phyloP scores from a whole-genome alignment of 2,113 vertebrate species.

The Taxidea taxus region DNA sequence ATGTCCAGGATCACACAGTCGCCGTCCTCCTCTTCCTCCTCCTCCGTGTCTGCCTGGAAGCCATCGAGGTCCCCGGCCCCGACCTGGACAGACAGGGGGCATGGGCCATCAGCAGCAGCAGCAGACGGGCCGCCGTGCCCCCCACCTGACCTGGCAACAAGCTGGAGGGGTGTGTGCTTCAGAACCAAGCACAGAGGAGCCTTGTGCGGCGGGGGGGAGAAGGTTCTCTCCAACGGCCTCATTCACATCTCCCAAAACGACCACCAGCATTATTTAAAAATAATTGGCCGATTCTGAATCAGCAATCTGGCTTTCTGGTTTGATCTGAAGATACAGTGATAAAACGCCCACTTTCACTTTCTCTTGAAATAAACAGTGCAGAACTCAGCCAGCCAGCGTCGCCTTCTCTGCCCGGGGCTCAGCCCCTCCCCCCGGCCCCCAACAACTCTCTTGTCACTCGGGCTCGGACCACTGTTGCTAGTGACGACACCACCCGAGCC shows the following conservation, averaged over 20 bases:
- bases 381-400: not conserved
- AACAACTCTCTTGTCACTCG: not conserved
- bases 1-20: slow-evolving; percentile 88
- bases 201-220: not conserved
- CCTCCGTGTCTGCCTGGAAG: slow-evolving; percentile 94
- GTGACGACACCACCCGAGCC: rapidly evolving
- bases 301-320: not conserved
- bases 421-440: rapidly evolving
- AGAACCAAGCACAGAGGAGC: not conserved
- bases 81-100: slow-evolving; percentile 57
- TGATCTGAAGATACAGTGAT: not conserved
- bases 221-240: not conserved
- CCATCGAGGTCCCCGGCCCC: slow-evolving; percentile 89
- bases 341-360: not conserved
- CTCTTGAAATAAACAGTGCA: not conserved
- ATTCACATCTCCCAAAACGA: not conserved
- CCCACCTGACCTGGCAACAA: not conserved
- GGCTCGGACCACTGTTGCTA: not conserved
- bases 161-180: not conserved
- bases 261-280: not conserved
- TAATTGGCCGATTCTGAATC: not conserved
- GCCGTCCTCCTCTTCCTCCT: slow-evolving; percentile 85
- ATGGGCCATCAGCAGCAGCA: not conserved
- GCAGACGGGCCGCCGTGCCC: not conserved
- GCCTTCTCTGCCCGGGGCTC: not conserved